Conservation (phyloP, 1,140 invertebrate species). For the Polypedilum vanderplanki region DNA sequence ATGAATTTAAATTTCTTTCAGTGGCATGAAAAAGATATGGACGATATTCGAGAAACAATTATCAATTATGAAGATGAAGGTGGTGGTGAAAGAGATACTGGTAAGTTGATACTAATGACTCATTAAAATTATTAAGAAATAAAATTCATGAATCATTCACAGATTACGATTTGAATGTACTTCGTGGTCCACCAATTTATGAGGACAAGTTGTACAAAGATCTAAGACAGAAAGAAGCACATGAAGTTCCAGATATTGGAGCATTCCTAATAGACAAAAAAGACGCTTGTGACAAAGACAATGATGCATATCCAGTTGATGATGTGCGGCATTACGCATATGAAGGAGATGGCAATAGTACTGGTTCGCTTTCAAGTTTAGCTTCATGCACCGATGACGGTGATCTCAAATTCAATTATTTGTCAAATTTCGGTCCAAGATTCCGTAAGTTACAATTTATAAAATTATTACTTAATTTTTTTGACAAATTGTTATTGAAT, state of each 20-base stretch:
- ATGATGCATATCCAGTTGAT: slow-evolving; percentile 83
- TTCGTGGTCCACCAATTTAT: slow-evolving; percentile 50
- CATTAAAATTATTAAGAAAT: neutral
- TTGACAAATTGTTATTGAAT: too few species aligned
- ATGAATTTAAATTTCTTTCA: neutral
- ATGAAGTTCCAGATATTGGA: slow-evolving; percentile 72
- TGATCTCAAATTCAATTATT: slow-evolving; percentile 93
- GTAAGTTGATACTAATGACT: neutral
- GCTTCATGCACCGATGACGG: slow-evolving; percentile 90
- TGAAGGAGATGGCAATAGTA: slow-evolving; percentile 90
- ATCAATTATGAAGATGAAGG: slow-evolving; percentile 97
- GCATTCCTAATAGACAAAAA: slow-evolving; percentile 87
- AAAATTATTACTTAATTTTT: too few species aligned
- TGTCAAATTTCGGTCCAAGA: slow-evolving; percentile 91
- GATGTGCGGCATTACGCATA: slow-evolving; percentile 94
- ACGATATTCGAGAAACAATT: slow-evolving; percentile 94
- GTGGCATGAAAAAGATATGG: slow-evolving; percentile 80
- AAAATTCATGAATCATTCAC: neutral
- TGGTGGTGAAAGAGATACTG: slow-evolving; percentile 87
- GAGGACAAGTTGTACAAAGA: slow-evolving; percentile 43
- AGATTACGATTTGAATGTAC: slow-evolving; percentile 87
- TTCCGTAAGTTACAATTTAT: slow-evolving; percentile 60
- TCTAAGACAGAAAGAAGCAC: slow-evolving; percentile 36
- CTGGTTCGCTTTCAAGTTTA: slow-evolving; percentile 85
- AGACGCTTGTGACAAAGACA: slow-evolving; percentile 81